Percentiles rank a stretch among this genome's conserved stretches.
Evolutionary conservation across 2,888 invertebrate genomes (phyloP).

Genomic region (Acrocera orbiculus): DNA sequence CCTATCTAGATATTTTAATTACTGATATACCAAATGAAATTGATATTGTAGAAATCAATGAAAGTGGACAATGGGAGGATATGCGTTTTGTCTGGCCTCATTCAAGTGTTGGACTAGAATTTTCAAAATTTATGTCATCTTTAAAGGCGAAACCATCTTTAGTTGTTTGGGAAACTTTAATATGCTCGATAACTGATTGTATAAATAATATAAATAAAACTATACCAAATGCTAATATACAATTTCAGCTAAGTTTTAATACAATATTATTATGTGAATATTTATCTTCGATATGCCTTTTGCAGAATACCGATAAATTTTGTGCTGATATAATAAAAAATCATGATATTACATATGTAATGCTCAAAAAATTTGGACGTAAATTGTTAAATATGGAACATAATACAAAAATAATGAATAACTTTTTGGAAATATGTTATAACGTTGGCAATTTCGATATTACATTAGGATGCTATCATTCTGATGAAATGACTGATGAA

Average conservation of each 20-base stretch:
- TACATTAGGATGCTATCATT: slow-evolving; percentile 21
- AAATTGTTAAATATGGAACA: slow-evolving; percentile 23
- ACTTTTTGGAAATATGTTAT: slow-evolving; percentile 23
- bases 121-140: slow-evolving; percentile 22
- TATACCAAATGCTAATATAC: slow-evolving; percentile 15
- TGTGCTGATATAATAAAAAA: slow-evolving; percentile 16
- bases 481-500: slow-evolving; percentile 18
- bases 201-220: slow-evolving; percentile 3
- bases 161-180: slow-evolving; percentile 25
- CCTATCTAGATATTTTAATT: background rate
- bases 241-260: slow-evolving; percentile 24
- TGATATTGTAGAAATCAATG: background rate
- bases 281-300: slow-evolving; percentile 21
- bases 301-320: slow-evolving; percentile 24
- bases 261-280: slow-evolving; percentile 23
- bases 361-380: slow-evolving; percentile 21
- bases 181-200: slow-evolving; percentile 17
- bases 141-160: slow-evolving; percentile 26
- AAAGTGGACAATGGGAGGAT: slow-evolving; percentile 12
- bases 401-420: slow-evolving; percentile 24
- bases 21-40: background rate
- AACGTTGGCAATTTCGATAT: slow-evolving; percentile 20
- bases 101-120: slow-evolving; percentile 19
- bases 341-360: slow-evolving; percentile 15
- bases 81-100: slow-evolving; percentile 22